phyloP scores from a whole-genome alignment of 2,888 invertebrate genomes.

The Trichacis sp. region DNA sequence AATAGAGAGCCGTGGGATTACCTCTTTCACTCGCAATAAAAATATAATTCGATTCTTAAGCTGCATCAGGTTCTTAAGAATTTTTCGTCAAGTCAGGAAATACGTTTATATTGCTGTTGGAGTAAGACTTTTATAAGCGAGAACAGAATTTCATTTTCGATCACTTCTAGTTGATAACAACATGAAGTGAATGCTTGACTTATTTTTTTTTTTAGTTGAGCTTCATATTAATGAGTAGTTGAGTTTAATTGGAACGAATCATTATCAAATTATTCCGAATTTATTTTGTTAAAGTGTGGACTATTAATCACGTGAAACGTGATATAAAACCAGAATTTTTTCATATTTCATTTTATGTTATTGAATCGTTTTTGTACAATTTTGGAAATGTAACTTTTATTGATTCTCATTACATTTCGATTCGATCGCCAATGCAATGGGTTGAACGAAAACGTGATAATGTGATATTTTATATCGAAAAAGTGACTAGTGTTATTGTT shows the following conservation, averaged over 20 bases:
- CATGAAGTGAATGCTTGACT: too few species aligned
- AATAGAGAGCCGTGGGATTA: slow-evolving; percentile 38
- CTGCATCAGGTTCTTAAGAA: slow-evolving; percentile 33
- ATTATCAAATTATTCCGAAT: too few species aligned
- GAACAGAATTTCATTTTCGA: neutral
- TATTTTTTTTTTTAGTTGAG: too few species aligned
- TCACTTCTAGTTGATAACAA: too few species aligned
- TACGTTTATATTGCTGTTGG: neutral
- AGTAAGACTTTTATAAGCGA: neutral
- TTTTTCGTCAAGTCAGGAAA: slow-evolving; percentile 33
- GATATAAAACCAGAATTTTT: too few species aligned
- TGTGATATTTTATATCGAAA: slow-evolving; percentile 21
- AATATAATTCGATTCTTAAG: slow-evolving; percentile 46
- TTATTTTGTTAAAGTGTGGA: too few species aligned
- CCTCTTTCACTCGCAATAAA: slow-evolving; percentile 41
- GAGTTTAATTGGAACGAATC: too few species aligned
- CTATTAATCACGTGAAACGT: too few species aligned
- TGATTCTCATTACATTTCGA: neutral
- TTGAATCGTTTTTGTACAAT: too few species aligned
- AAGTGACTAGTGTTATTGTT: slow-evolving; percentile 13
- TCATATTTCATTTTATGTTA: too few species aligned
- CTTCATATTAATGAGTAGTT: too few species aligned
- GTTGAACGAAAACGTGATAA: neutral
- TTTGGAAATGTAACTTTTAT: neutral
- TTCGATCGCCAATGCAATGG: neutral